Percentiles rank a stretch among this genome's conserved stretches.
Conservation (phyloP, 2,888 invertebrate genomes). For the Cyrtodaria siliqua region DNA sequence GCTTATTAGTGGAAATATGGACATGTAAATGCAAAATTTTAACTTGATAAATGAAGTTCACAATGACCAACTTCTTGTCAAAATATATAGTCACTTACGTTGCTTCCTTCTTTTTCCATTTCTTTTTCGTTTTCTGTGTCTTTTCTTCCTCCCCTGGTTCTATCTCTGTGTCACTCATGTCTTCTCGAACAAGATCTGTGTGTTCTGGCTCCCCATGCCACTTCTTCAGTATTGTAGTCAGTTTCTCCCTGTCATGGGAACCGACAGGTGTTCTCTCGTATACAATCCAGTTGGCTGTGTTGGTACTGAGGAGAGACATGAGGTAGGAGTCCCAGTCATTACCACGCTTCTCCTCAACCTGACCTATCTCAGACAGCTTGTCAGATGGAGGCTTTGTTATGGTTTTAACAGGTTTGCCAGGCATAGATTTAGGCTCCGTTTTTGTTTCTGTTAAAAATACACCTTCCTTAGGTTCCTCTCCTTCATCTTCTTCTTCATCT, state of each 20-base stretch:
- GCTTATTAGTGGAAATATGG: too few relatives aligned
- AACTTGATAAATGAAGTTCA: too few relatives aligned
- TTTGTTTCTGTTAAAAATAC: conserved; percentile 69
- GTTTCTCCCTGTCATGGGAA: conserved; percentile 72
- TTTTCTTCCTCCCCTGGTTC: conserved; percentile 60
- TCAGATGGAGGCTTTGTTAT: conserved; percentile 1
- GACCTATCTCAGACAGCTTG: conserved; percentile 3
- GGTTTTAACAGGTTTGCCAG: conserved; percentile 23
- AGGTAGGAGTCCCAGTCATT: conserved; percentile 84
- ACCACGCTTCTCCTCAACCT: conserved; percentile 35
- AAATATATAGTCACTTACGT: conserved; percentile 71
- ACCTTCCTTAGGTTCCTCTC: conserved; percentile 29
- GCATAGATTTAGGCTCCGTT: conserved; percentile 1
- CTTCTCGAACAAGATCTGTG: conserved; percentile 80
- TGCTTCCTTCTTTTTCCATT: conserved; percentile 72
- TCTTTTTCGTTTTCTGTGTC: conserved; percentile 66
- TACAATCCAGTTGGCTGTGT: conserved; percentile 85
- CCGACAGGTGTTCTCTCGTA: conserved; percentile 73
- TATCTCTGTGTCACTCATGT: conserved; percentile 71
- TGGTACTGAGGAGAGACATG: conserved; percentile 81
- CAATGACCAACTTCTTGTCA: too few relatives aligned
- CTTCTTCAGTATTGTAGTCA: conserved; percentile 71
- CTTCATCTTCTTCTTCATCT: conserved; percentile 14
- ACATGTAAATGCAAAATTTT: too few relatives aligned
- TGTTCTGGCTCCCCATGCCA: conserved; percentile 80